Conservation (phyloP, 1,140 invertebrate genomes). For the Gonioctena quinquepunctata region DNA sequence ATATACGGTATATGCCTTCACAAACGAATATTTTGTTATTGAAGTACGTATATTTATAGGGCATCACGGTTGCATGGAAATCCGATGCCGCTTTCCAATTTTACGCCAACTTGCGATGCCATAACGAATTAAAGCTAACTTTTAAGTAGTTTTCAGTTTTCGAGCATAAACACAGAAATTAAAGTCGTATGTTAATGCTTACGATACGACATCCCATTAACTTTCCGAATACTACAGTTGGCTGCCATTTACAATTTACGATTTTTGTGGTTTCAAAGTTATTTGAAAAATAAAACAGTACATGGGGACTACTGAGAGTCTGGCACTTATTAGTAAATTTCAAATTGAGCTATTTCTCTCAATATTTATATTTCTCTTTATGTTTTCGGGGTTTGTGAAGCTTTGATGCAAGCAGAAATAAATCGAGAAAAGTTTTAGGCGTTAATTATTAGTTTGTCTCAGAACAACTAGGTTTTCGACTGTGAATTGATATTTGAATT, state of each 20-base stretch:
- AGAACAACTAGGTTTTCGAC: no score
- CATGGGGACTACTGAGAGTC: no score
- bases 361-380: no score
- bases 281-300: neutral
- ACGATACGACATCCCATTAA: constrained; percentile 1
- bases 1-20: no score
- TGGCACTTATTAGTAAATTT: no score
- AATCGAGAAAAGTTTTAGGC: no score
- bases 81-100: neutral
- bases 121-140: constrained; percentile 3
- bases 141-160: constrained; percentile 9
- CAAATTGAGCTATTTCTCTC: no score
- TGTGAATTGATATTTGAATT: no score
- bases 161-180: constrained; percentile 7
- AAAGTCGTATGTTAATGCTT: constrained; percentile 6
- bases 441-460: no score
- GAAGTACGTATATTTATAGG: neutral
- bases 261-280: neutral
- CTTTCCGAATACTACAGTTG: neutral
- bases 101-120: constrained; percentile 2
- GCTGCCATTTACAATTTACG: neutral
- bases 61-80: neutral
- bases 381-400: no score
- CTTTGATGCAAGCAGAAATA: no score
- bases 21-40: no score